Conservation (phyloP, 64 coral and sea anemone genomes). For the Trachythela sp. region DNA sequence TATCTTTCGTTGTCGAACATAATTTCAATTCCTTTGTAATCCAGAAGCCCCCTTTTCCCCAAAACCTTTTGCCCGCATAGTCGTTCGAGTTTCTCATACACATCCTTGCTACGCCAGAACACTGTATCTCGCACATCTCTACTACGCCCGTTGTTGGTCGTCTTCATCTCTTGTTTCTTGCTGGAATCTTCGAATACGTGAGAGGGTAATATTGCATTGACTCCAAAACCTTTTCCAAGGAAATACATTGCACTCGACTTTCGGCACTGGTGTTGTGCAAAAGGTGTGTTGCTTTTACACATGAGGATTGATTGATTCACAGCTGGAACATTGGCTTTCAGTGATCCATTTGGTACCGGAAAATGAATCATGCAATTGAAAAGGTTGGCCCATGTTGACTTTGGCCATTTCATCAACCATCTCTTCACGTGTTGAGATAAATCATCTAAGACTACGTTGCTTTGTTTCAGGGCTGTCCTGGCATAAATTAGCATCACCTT, state of each 20-base stretch:
- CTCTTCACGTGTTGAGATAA: neutral
- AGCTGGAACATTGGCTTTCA: neutral
- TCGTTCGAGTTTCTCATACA: conserved; percentile 16
- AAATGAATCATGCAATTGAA: conserved; percentile 67
- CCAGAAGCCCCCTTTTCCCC: conserved; percentile 19
- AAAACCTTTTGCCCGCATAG: conserved; percentile 38
- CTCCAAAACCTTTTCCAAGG: conserved; percentile 41
- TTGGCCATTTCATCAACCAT: neutral
- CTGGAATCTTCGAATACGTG: conserved; percentile 7
- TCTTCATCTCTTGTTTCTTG: conserved; percentile 27
- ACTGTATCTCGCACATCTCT: too few relatives aligned
- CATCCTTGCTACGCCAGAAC: conserved; percentile 48
- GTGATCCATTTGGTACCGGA: conserved; percentile 41
- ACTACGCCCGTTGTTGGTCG: too few relatives aligned
- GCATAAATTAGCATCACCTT: conserved; percentile 35
- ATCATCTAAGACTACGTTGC: conserved; percentile 8
- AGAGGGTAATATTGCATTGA: conserved; percentile 29
- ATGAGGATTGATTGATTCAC: conserved; percentile 23
- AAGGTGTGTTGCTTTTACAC: neutral
- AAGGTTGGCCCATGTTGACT: conserved; percentile 47
- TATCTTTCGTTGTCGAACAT: conserved; percentile 42
- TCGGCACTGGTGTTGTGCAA: neutral
- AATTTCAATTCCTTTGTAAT: conserved; percentile 47
- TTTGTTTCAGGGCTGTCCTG: conserved; percentile 21
- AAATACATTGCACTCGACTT: conserved; percentile 55